phyloP scores from a whole-genome alignment of 2,797 vertebrate genomes.

The Merluccius polli region DNA sequence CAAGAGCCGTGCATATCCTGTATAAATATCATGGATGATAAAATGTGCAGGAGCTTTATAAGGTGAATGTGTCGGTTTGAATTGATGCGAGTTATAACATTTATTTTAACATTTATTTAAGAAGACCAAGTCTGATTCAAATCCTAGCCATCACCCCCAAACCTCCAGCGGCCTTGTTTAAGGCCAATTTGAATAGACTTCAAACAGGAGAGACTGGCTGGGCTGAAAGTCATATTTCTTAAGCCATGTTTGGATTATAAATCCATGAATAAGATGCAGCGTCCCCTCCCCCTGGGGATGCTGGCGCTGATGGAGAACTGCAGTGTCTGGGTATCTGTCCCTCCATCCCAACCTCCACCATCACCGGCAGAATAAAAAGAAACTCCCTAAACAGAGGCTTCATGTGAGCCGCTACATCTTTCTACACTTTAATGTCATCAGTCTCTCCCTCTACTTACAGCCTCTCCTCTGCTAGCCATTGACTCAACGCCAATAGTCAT shows the following conservation, averaged over 20 bases:
- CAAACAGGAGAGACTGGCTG: background rate
- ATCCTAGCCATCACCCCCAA: background rate
- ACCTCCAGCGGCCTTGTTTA: background rate
- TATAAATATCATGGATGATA: background rate
- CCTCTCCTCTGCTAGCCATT: conserved; percentile 28
- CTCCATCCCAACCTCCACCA: background rate
- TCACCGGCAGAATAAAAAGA: background rate
- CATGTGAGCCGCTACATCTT: background rate
- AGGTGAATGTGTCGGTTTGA: background rate
- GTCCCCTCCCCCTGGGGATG: conserved; percentile 20
- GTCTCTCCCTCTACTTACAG: conserved; percentile 41
- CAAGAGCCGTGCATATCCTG: background rate
- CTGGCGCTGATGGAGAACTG: background rate
- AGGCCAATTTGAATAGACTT: conserved; percentile 2
- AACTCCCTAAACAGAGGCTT: background rate
- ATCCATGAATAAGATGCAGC: conserved; percentile 4
- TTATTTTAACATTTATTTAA: background rate
- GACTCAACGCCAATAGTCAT: conserved; percentile 40
- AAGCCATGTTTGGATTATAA: conserved; percentile 2
- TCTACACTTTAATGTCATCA: background rate
- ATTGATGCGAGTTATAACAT: no score
- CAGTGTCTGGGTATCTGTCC: background rate
- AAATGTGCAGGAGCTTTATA: conserved; percentile 1
- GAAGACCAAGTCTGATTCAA: background rate
- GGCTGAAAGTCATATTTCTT: background rate